phyloP scores from a whole-genome alignment of 2,888 invertebrate species.

The Tryphoninae sp. region DNA sequence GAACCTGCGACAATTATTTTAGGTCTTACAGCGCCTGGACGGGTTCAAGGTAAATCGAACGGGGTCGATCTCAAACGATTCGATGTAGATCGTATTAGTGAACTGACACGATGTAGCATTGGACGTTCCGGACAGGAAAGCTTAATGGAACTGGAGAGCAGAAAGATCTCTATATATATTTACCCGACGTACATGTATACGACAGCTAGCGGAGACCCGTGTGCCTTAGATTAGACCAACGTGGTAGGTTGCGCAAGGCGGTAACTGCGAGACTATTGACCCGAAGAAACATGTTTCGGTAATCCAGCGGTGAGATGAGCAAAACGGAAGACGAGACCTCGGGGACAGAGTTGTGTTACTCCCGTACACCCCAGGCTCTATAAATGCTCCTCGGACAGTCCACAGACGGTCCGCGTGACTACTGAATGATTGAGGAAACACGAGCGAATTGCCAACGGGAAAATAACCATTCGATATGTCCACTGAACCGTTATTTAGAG shows the following conservation, averaged over 20 bases:
- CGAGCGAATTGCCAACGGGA: conserved; percentile 60
- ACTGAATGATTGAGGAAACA: conserved; percentile 70
- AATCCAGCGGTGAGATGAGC: conserved; percentile 48
- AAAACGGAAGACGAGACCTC: conserved; percentile 65
- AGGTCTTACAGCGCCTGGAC: background rate
- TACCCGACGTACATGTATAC: conserved; percentile 1
- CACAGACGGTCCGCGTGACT: conserved; percentile 41
- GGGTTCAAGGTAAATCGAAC: background rate
- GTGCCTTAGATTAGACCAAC: conserved; percentile 1
- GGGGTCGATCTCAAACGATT: background rate
- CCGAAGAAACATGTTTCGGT: conserved; percentile 63
- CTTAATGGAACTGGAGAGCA: background rate
- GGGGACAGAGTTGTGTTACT: conserved; percentile 54
- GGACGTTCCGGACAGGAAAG: background rate
- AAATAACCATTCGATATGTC: conserved; percentile 66
- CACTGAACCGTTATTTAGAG: background rate
- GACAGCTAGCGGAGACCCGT: background rate
- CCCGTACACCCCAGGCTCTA: conserved; percentile 44
- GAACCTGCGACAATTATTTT: background rate
- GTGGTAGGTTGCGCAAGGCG: conserved; percentile 8
- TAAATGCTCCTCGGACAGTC: conserved; percentile 38
- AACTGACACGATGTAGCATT: background rate
- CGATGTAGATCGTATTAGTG: background rate
- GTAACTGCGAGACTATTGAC: conserved; percentile 63
- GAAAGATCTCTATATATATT: background rate